phyloP scores from a whole-genome alignment of 1,140 invertebrate genomes.

The Drosophila pseudoananassae region DNA sequence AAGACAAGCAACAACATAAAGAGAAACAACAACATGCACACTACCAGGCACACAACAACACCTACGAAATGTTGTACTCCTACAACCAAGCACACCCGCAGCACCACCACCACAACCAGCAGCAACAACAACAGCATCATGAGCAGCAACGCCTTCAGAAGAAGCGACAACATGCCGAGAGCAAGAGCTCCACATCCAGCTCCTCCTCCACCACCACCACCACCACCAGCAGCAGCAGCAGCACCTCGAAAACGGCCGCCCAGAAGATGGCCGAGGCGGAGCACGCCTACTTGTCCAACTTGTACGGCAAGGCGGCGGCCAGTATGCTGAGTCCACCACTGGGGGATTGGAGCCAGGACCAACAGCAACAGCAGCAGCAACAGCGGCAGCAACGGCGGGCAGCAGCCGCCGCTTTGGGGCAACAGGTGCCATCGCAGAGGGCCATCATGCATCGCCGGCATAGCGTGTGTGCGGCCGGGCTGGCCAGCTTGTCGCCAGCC shows the following conservation, averaged over 20 bases:
- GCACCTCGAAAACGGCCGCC: slow-evolving; percentile 42
- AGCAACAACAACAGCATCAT: slow-evolving; percentile 36
- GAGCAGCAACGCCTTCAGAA: slow-evolving; percentile 64
- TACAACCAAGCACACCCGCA: slow-evolving; percentile 61
- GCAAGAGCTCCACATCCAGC: slow-evolving; percentile 12
- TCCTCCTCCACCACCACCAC: background rate
- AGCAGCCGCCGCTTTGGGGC: slow-evolving; percentile 28
- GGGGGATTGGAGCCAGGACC: slow-evolving; percentile 31
- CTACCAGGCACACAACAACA: slow-evolving; percentile 57
- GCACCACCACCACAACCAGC: background rate
- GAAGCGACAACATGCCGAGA: slow-evolving; percentile 64
- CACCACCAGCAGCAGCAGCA: background rate
- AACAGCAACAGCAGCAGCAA: slow-evolving; percentile 22
- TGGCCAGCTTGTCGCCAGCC: slow-evolving; percentile 66
- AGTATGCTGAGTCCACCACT: slow-evolving; percentile 76
- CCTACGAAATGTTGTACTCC: slow-evolving; percentile 84
- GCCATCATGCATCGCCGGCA: slow-evolving; percentile 64
- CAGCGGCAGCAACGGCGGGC: slow-evolving; percentile 21
- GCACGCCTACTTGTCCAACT: slow-evolving; percentile 69
- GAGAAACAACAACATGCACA: slow-evolving; percentile 8
- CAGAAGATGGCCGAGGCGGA: slow-evolving; percentile 74
- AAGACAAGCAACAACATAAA: slow-evolving; percentile 17
- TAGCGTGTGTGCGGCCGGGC: slow-evolving; percentile 60
- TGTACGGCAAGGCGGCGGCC: slow-evolving; percentile 74
- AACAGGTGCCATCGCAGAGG: slow-evolving; percentile 38